These are phyloP conservation scores for Ancistrus triradiatus DNA, from an alignment of 2,113 vertebrate species.

Conservation along the genomic window DNA sequence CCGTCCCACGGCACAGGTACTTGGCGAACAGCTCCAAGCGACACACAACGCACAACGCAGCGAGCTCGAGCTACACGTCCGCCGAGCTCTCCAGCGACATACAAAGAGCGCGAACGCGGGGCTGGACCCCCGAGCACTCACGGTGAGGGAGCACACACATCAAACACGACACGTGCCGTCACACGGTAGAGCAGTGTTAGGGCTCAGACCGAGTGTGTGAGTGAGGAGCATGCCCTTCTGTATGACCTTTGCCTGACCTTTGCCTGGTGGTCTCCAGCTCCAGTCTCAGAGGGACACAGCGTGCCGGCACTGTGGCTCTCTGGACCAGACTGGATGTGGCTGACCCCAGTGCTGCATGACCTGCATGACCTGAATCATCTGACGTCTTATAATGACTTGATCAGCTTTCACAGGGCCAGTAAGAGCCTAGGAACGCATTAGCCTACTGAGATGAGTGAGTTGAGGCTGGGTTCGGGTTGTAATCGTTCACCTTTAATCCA, in stretches of 20 bases:
- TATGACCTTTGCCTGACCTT: constrained; percentile 29
- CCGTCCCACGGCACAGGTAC: constrained; percentile 79
- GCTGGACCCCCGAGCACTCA: constrained; percentile 84
- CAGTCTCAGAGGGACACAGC: not conserved
- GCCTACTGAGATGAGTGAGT: no score
- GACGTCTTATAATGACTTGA: no score
- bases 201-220: constrained; percentile 11
- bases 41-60: constrained; percentile 89
- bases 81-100: constrained; percentile 90
- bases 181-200: not conserved
- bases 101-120: constrained; percentile 91
- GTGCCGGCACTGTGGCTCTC: not conserved
- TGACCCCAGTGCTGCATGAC: constrained; percentile 7
- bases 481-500: no score
- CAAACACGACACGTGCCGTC: not conserved
- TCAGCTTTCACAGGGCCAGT: no score
- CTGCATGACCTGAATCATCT: constrained; percentile 11
- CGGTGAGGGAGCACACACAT: constrained; percentile 80
- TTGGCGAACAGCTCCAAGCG: constrained; percentile 99
- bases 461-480: no score
- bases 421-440: no score
- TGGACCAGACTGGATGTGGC: not conserved
- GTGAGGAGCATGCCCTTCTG: constrained; percentile 5
- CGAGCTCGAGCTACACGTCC: constrained; percentile 81
- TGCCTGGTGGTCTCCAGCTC: not conserved